Conservation (phyloP, 2,888 invertebrate species). For the Abrostola tripartita region DNA sequence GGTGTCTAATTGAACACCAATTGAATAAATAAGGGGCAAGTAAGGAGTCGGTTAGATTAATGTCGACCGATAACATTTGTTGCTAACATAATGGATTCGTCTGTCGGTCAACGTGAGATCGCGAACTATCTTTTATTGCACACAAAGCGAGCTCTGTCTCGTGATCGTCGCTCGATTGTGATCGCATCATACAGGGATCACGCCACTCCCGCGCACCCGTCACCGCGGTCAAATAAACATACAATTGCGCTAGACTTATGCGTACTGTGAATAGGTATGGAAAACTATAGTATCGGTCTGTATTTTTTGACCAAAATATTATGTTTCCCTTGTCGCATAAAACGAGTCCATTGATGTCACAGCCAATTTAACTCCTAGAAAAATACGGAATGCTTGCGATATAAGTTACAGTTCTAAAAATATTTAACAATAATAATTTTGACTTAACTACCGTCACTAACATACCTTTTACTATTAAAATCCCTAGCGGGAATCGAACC, state of each 20-base stretch:
- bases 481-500: too few relatives aligned
- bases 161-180: slow-evolving; percentile 51
- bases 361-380: too few relatives aligned
- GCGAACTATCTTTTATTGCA: slow-evolving; percentile 47
- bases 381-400: too few relatives aligned
- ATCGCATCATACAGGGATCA: slow-evolving; percentile 60
- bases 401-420: too few relatives aligned
- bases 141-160: slow-evolving; percentile 49
- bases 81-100: slow-evolving; percentile 25
- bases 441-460: too few relatives aligned
- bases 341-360: too few relatives aligned
- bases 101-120: slow-evolving; percentile 27
- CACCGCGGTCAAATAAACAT: slow-evolving; percentile 27
- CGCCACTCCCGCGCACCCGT: slow-evolving; percentile 59
- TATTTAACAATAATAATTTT: too few relatives aligned
- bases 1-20: not conserved
- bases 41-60: slow-evolving; percentile 14
- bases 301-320: too few relatives aligned
- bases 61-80: slow-evolving; percentile 25
- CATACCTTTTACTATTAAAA: too few relatives aligned
- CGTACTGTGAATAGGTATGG: not conserved
- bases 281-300: too few relatives aligned
- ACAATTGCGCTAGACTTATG: slow-evolving; percentile 7
- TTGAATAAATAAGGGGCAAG: not conserved
- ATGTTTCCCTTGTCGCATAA: too few relatives aligned